Base-by-base conservation (phyloP, 2,888 invertebrate genomes). In the Axea sp. region DNA sequence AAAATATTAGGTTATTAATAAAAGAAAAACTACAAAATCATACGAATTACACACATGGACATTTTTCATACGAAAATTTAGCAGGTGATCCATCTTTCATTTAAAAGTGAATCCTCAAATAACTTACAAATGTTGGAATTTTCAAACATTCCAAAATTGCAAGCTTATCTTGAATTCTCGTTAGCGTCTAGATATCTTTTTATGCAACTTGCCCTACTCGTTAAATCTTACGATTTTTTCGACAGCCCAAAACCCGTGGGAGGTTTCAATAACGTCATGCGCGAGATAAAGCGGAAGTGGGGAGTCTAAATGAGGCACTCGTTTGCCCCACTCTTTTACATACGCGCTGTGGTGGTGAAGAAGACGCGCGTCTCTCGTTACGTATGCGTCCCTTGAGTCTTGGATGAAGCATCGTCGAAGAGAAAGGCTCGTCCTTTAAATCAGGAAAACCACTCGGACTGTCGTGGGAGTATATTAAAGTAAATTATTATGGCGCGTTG, bases 381-480 rank as follows among this genome's bases (percentile, higher is more conserved):
- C 51, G 41, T 64, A 51, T 84, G 84, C 80, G 78, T 84, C 84
- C 84, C 84, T 67, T 69, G 84, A 81, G 84, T 74, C 76, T 77
- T 37, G 81, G 81, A 84, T 84, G 84, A 43, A 26, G 33, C 57
- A 57, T 43, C 31, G 57, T 31, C 31, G 76, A 80, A 82, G 82
- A 83, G 79, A 78, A 77, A 81, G 79, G 78, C 75, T 73, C 74
- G 79, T 80, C 81, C 83, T 83, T 80, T 83, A 83, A 84, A 84
- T 83, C 83, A 84, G 84, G 80, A 81, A 82, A 84, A 82, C 83
- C 83, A 77, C 77, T 75, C 80, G 79, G 79, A 78, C 82, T 80
- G 83, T 82, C 80, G 76, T 75, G 83, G 80, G 82, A 84, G 83
- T 84, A 82, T 82, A 84, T 84, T 84, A 84, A 80, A 80, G 80